Conservation (phyloP, 2,888 invertebrate genomes). For the Pachydiplax longipennis region DNA sequence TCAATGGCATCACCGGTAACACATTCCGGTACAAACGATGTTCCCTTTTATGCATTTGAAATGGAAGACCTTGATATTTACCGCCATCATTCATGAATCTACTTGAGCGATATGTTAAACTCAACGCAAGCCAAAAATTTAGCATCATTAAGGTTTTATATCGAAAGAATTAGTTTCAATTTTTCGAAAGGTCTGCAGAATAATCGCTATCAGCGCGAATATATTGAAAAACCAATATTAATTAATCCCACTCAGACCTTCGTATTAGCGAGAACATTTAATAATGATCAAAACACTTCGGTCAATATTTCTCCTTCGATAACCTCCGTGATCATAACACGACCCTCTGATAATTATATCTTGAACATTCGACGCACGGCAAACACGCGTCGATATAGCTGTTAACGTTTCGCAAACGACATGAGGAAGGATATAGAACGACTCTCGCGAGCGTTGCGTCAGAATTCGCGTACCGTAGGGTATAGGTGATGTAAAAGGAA, state of each 20-base stretch:
- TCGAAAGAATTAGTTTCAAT: no score
- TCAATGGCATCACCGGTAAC: no score
- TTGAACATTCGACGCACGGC: not conserved
- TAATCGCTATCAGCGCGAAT: no score
- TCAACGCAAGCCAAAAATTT: no score
- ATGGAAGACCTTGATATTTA: no score
- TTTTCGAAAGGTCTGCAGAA: no score
- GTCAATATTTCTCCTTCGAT: not conserved
- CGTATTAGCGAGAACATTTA: not conserved
- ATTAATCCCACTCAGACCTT: no score
- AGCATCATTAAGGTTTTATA: no score
- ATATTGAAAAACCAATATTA: no score
- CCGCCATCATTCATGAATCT: no score
- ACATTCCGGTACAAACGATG: no score
- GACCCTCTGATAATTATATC: not conserved
- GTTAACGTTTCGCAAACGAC: slow-evolving; percentile 19
- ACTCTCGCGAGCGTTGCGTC: not conserved
- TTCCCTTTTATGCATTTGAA: not conserved
- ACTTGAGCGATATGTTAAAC: no score
- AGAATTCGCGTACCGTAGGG: not conserved
- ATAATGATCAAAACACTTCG: not conserved
- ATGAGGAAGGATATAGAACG: slow-evolving; percentile 18
- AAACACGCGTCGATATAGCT: not conserved
- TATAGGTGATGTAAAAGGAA: not conserved
- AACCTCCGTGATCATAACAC: not conserved